Evolutionary conservation across 2,797 vertebrate genomes (phyloP).

Genomic region (Spinus olivaceus): DNA sequence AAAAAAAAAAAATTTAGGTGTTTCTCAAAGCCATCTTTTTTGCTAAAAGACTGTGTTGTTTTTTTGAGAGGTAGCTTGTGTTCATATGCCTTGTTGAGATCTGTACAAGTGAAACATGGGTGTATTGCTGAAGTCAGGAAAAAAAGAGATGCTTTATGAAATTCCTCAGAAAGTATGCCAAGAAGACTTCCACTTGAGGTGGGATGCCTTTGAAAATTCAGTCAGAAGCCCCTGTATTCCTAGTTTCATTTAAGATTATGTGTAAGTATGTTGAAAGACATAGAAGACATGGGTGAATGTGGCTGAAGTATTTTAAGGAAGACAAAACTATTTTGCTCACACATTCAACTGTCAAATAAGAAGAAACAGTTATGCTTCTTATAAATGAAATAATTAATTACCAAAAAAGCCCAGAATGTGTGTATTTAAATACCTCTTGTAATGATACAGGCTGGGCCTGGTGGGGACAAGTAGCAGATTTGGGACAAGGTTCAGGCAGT

Average conservation of each 20-base stretch:
- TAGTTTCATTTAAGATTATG: background rate
- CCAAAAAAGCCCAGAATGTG: background rate
- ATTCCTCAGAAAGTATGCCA: background rate
- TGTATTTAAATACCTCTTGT: background rate
- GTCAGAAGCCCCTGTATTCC: background rate
- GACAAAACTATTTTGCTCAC: background rate
- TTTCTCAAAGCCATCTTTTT: background rate
- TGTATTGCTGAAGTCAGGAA: background rate
- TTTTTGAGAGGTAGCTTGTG: background rate
- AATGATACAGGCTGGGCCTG: background rate
- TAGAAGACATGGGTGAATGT: background rate
- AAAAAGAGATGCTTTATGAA: background rate
- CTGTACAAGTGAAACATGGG: background rate
- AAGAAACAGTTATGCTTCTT: background rate
- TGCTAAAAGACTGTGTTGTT: background rate
- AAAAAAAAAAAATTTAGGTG: background rate
- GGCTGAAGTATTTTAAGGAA: background rate
- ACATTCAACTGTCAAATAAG: background rate
- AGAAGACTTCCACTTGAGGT: background rate
- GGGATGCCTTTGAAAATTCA: background rate
- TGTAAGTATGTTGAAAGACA: background rate
- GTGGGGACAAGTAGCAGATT: background rate
- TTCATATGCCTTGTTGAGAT: background rate
- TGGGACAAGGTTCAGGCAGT: fast-evolving
- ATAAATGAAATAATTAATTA: background rate